Base-by-base conservation (phyloP, 2,113 vertebrate species). In the Phylloscopus trochilus region DNA sequence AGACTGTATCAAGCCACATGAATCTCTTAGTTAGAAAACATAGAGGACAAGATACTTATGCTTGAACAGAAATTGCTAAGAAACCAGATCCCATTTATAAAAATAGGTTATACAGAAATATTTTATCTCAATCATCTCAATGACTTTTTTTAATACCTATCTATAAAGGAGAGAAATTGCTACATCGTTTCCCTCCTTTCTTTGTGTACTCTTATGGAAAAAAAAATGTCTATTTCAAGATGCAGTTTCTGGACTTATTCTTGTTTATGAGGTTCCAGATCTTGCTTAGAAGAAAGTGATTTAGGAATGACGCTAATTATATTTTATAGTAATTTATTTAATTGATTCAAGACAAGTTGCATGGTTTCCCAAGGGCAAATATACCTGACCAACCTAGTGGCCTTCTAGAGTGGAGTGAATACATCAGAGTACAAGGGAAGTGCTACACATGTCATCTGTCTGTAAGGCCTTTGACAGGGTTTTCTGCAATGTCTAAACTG, bases 21-120 rank as follows among this genome's bases (percentile, higher is more conserved):
- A 11, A 72, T 59, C 13, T 59, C 17, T 76, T 69, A 39, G 30
- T 76, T 64, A 39, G 33, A 84, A 78, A 74, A 80, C 22, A 30
- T 1, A 49, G 2, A 4, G 13, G 4, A 7, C 8, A 49, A 49
- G 13, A 63, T 24, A 31, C 7, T 33, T 62, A 44, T 7, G 1
- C 8, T 44, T 68, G 19, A 86, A 55, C 3, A 68, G 15, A 80
- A 83, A 15, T 68, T 39, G 9, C 49, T 44, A 67, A 75, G 23
- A 74, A 82, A 74, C 0, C 2, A 15, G 5, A 52, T 78, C 8
- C 11, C 6, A 51, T 73, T 85, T 51, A 39, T 46, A 56, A 70
- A 13, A 63, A 22, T 15, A 35, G 2, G 1, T 52, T 49, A 12
- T 27, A 41, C 9, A 47, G 6, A 43, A 18, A 2, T 33, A 28